Base-by-base conservation (phyloP, 2,797 vertebrate species). In the Tokudaia tokunoshimensis region DNA sequence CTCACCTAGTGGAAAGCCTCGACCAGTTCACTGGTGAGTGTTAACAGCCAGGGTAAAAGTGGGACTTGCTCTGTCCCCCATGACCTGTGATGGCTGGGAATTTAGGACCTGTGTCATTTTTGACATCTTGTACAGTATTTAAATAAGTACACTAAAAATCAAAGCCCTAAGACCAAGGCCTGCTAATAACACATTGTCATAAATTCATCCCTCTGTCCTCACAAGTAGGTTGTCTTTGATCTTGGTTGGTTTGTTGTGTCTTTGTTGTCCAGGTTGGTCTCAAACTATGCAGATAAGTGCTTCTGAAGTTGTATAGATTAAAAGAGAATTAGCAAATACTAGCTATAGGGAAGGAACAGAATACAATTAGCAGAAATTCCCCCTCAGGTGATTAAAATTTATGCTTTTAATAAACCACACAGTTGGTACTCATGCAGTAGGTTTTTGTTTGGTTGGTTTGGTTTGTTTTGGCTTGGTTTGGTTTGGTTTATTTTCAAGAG, bases 1-100 rank as follows among this genome's bases (percentile, higher is more conserved):
- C 99, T 59, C 98, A 98, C 91, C 98, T 99, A 31, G 98, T 99
- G 50, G 99, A 99, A 97, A 98, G 99, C 96, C 99, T 99, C 1
- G 99, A 99, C 98, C 98, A 97, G 70, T 99, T 99, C 96, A 99
- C 99, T 74, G 99, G 99, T 99, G 97, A n/a, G 94, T 95, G 19
- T 50, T 57, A 26, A 47, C 41, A 72, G 55, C 47, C 9, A 19
- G 8, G 57, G 1, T 20, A 52, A 61, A 78, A 24, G 15, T 74
- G 11, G 29, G 5, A 63, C 22, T 78, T 88, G 26, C 26, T 81
- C 8, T 24, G 0, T 61, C 37, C 31, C 37, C 52, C 19, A 1
- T 41, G 44, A 19, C 59, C 50, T 17, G 9, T 20, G 34, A 92
- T 37, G 22, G 17, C 81, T 81, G 20, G 7, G 26, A 31, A n/a